These are phyloP conservation scores for Bagarius yarrelli DNA, from an alignment of 2,113 vertebrate species.

Conservation along the genomic window DNA sequence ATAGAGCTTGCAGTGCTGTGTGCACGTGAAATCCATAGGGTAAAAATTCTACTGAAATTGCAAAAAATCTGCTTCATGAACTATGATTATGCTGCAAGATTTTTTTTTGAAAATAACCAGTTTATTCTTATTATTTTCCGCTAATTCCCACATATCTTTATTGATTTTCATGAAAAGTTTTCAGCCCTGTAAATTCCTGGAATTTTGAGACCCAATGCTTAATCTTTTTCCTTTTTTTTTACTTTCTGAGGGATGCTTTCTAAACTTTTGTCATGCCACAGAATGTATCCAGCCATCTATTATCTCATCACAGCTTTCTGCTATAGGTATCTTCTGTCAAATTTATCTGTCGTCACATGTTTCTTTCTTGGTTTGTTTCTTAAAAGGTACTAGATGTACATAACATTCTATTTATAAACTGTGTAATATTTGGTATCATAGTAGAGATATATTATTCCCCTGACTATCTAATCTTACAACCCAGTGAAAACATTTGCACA, in stretches of 20 bases:
- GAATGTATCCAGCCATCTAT: background rate
- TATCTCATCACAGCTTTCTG: constrained; percentile 14
- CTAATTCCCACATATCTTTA: too few species aligned
- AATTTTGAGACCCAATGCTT: background rate
- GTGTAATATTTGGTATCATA: constrained; percentile 13
- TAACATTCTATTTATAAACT: constrained; percentile 40
- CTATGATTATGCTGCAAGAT: too few species aligned
- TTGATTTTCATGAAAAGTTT: too few species aligned
- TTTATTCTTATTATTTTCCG: too few species aligned
- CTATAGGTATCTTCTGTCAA: constrained; percentile 12
- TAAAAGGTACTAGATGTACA: constrained; percentile 18
- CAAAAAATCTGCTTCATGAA: too few species aligned
- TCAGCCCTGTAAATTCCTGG: too few species aligned
- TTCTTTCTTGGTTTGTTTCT: constrained; percentile 12
- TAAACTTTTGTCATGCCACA: background rate
- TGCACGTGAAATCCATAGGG: too few species aligned
- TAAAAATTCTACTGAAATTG: too few species aligned
- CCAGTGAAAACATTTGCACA: background rate
- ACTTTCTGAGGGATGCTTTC: background rate
- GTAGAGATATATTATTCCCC: background rate
- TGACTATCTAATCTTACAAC: background rate
- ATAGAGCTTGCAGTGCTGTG: too few species aligned
- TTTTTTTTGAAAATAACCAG: too few species aligned
- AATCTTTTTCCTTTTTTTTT: background rate
- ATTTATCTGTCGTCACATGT: constrained; percentile 30